These are phyloP conservation scores for Aporrectodea caliginosa DNA, from an alignment of 1,140 invertebrate genomes.

Conservation along the genomic window DNA sequence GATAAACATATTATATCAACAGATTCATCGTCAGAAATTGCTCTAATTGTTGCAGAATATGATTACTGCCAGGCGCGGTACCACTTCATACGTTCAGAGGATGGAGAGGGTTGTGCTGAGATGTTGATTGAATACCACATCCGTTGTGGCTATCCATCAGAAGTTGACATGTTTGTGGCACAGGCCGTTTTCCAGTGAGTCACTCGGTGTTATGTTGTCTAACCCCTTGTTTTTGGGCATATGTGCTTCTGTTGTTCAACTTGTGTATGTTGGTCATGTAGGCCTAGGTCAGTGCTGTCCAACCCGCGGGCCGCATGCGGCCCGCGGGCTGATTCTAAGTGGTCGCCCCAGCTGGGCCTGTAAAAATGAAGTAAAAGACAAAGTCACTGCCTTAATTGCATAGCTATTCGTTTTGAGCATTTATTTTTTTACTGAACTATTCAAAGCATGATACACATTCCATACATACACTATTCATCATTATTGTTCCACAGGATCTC, in stretches of 20 bases:
- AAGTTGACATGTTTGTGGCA: conserved; percentile 88
- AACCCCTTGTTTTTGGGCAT: not conserved
- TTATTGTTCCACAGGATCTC: too few relatives aligned
- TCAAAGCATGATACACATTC: too few relatives aligned
- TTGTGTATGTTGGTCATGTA: too few relatives aligned
- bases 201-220: conserved; percentile 10
- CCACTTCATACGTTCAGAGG: conserved; percentile 76
- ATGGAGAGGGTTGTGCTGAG: conserved; percentile 78
- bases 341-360: too few relatives aligned
- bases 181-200: conserved; percentile 85
- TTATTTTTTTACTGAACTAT: too few relatives aligned
- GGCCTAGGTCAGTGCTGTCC: too few relatives aligned
- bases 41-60: conserved; percentile 65
- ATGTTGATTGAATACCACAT: conserved; percentile 85
- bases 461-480: too few relatives aligned
- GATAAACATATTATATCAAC: not conserved
- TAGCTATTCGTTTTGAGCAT: too few relatives aligned
- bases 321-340: too few relatives aligned
- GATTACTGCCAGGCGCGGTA: conserved; percentile 79
- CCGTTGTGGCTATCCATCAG: conserved; percentile 72
- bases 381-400: too few relatives aligned
- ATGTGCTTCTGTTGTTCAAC: not conserved
- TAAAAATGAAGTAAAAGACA: too few relatives aligned
- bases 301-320: too few relatives aligned
- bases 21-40: not conserved